These are phyloP conservation scores for Macrophya alboannulata DNA, from an alignment of 2,888 invertebrate species.

Conservation along the genomic window DNA sequence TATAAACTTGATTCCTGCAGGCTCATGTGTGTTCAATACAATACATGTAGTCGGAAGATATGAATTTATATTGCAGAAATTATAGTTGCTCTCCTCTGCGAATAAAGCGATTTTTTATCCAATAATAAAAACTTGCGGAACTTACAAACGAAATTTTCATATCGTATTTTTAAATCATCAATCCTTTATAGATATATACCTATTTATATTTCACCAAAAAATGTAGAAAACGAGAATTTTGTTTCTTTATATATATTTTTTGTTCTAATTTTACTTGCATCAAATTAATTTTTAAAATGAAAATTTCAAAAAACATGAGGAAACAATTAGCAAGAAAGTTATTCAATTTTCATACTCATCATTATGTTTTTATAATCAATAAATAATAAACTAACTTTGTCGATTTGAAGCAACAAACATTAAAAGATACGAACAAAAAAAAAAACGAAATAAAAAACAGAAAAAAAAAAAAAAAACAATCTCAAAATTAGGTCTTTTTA, in stretches of 20 bases:
- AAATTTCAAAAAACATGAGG: background rate
- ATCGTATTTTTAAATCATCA: background rate
- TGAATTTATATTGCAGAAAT: background rate
- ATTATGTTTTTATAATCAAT: background rate
- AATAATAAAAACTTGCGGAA: background rate
- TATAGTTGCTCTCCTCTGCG: background rate
- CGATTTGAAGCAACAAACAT: background rate
- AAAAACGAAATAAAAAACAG: background rate
- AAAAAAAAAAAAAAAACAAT: background rate
- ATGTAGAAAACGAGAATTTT: background rate
- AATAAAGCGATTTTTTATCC: background rate
- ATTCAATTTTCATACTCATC: background rate
- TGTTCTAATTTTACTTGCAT: background rate
- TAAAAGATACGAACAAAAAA: background rate
- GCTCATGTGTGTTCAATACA: background rate
- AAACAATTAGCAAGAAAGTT: background rate
- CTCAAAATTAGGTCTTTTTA: slow-evolving; percentile 57
- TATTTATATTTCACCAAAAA: background rate
- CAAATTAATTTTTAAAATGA: background rate
- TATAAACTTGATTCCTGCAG: background rate
- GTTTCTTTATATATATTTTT: background rate
- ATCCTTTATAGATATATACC: too few relatives aligned
- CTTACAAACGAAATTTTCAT: background rate
- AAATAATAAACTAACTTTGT: background rate
- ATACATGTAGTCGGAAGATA: background rate